Evolutionary conservation across 2,888 invertebrate genomes (phyloP), one percentile per base, ranked within the genome.

Genomic region (Cantharis rufa): DNA sequence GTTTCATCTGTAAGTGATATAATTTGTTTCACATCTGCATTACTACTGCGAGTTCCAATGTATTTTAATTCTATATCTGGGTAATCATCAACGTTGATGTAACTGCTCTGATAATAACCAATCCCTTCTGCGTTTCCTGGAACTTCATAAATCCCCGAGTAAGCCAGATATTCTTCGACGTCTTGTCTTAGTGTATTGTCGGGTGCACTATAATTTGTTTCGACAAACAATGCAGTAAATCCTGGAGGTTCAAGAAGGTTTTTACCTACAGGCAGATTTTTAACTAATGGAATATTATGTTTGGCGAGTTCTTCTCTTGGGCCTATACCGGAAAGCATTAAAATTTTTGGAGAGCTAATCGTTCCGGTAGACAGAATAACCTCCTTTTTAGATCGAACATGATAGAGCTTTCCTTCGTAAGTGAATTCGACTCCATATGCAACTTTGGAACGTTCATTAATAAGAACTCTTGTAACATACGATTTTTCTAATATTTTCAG

Each of bases 31-130:
- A 74, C 70, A 5, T 81, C 70, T 15, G 76, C 83, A 0, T 92
- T 91, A 32, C 89, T 89, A 80, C 92, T 91, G 0, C 91, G 89
- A 3, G 90, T 89, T n/a, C 82, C n/a, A 91, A 90, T 10, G 91
- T 90, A 87, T 91, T 92, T 32, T 16, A 93, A 85, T 85, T 94
- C 92, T 16, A 93, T 89, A 81, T 93, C 93, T 0, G 93, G 92
- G 82, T 89, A 90, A 77, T 91, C 90, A 83, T 90, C 84, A 3
- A 91, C 91, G 3, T 86, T 83, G 1, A 91, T 91, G 18, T 89
- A 85, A 75, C 91, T 91, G 0, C 92, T 91, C 85, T 91, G 90
- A 5, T 91, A 88, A 81, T 91, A 92, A 1, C 89, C 92, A 1
- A 93, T 89, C 1, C 90, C 91, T 84, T 93, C 93, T 13, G 90